Evolutionary conservation across 2,888 invertebrate species (phyloP).

Genomic region (Caenorhabditis parvicauda): DNA sequence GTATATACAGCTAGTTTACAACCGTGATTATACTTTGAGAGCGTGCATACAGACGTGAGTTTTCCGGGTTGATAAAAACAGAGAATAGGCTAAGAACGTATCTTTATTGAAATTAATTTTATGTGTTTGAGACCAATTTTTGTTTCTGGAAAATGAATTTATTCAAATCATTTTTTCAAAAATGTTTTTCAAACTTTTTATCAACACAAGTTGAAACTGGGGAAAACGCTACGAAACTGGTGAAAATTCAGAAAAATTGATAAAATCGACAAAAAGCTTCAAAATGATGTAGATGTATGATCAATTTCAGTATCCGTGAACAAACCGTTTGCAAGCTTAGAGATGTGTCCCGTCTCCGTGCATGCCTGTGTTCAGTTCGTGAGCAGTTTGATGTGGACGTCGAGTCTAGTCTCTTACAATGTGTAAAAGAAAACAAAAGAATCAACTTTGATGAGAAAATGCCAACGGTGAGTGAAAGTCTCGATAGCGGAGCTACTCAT

Average conservation of each 20-base stretch:
- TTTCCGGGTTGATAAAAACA: too few species aligned
- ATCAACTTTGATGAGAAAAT: too few species aligned
- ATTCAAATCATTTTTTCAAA: too few species aligned
- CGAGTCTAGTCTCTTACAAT: slow-evolving; percentile 40
- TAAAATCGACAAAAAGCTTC: not conserved
- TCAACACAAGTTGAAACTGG: too few species aligned
- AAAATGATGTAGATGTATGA: not conserved
- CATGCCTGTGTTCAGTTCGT: slow-evolving; percentile 50
- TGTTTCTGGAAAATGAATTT: not conserved
- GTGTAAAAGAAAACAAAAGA: slow-evolving; percentile 28
- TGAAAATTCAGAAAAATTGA: not conserved
- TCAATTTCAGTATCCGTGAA: slow-evolving; percentile 36
- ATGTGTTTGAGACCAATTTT: not conserved
- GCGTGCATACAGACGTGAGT: slow-evolving; percentile 48
- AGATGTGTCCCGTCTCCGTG: slow-evolving; percentile 40
- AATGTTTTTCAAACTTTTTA: not conserved
- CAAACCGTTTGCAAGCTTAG: slow-evolving; percentile 45
- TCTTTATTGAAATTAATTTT: not conserved
- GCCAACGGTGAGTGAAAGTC: slow-evolving; percentile 27
- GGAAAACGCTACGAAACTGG: too few species aligned
- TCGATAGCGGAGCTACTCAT: slow-evolving; percentile 8
- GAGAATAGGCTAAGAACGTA: not conserved
- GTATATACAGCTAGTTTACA: slow-evolving; percentile 44
- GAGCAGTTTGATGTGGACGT: slow-evolving; percentile 46
- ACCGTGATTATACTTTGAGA: slow-evolving; percentile 45